Conservation (phyloP, 1,140 invertebrate species). For the Drosophila willistoni region DNA sequence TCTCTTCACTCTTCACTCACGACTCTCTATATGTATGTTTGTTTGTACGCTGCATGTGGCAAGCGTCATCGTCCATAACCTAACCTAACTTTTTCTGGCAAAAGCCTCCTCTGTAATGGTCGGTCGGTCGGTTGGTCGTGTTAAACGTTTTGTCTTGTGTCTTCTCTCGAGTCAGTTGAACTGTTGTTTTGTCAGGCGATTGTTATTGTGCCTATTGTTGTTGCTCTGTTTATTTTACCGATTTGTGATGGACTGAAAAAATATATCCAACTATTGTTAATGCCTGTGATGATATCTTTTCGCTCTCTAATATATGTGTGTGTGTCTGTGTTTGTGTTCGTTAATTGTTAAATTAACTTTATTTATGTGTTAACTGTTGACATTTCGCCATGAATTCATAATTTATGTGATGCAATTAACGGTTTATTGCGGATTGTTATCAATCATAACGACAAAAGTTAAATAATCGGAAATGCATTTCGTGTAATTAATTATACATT, state of each 20-base stretch:
- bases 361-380: slow-evolving; percentile 37
- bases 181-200: slow-evolving; percentile 13
- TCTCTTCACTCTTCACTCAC: slow-evolving; percentile 38
- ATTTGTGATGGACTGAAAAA: slow-evolving; percentile 26
- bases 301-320: neutral
- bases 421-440: neutral
- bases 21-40: too few species aligned
- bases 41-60: slow-evolving; percentile 22
- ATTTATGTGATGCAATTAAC: slow-evolving; percentile 5
- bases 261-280: slow-evolving; percentile 15
- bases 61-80: slow-evolving; percentile 72
- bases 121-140: slow-evolving; percentile 21
- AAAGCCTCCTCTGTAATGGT: slow-evolving; percentile 13
- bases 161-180: neutral
- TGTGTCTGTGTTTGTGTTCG: slow-evolving; percentile 26
- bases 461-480: neutral
- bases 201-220: slow-evolving; percentile 44
- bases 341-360: slow-evolving; percentile 63
- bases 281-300: neutral
- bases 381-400: slow-evolving; percentile 22
- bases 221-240: slow-evolving; percentile 44
- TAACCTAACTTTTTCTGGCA: slow-evolving; percentile 73
- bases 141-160: slow-evolving; percentile 33
- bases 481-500: too few species aligned
- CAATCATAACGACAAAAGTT: neutral